Evolutionary conservation across 2,888 invertebrate species (phyloP).

Genomic region (Pollenia griseotomentosa): DNA sequence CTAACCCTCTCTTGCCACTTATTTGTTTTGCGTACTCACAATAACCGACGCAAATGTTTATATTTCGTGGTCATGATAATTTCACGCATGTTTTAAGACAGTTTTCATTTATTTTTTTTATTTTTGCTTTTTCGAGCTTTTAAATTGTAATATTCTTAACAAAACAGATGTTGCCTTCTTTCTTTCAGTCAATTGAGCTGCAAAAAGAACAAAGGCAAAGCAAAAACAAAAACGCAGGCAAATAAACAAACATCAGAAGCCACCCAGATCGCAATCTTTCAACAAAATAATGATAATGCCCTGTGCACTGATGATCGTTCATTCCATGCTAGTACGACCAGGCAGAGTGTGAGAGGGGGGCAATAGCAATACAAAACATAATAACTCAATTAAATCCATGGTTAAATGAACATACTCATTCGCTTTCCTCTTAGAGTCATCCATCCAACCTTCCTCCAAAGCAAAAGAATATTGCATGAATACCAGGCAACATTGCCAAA

Average conservation of each 20-base stretch:
- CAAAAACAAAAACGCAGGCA: slow-evolving; percentile 23
- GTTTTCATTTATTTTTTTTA: slow-evolving; percentile 29
- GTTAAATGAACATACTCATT: slow-evolving; percentile 61
- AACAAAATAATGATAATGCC: slow-evolving; percentile 68
- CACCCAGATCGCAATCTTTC: slow-evolving; percentile 74
- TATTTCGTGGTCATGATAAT: slow-evolving; percentile 63
- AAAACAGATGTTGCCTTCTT: slow-evolving; percentile 63
- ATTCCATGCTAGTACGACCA: not conserved
- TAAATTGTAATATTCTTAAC: slow-evolving; percentile 54
- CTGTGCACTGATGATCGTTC: slow-evolving; percentile 33
- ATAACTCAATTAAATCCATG: slow-evolving; percentile 71
- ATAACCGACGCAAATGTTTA: slow-evolving; percentile 53
- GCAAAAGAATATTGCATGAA: not conserved
- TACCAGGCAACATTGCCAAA: slow-evolving; percentile 38
- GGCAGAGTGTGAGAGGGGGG: not conserved
- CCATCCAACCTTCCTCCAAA: not conserved
- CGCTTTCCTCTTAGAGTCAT: not conserved
- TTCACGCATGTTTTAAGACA: slow-evolving; percentile 67
- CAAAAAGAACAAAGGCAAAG: slow-evolving; percentile 31
- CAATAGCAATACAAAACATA: slow-evolving; percentile 51
- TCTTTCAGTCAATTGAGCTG: slow-evolving; percentile 32
- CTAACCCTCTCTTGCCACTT: not conserved
- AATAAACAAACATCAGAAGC: slow-evolving; percentile 71
- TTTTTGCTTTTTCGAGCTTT: slow-evolving; percentile 24
- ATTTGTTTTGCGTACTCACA: not conserved